These are phyloP conservation scores for Odobenus rosmarus DNA, from an alignment of 2,113 vertebrate genomes.

Conservation along the genomic window DNA sequence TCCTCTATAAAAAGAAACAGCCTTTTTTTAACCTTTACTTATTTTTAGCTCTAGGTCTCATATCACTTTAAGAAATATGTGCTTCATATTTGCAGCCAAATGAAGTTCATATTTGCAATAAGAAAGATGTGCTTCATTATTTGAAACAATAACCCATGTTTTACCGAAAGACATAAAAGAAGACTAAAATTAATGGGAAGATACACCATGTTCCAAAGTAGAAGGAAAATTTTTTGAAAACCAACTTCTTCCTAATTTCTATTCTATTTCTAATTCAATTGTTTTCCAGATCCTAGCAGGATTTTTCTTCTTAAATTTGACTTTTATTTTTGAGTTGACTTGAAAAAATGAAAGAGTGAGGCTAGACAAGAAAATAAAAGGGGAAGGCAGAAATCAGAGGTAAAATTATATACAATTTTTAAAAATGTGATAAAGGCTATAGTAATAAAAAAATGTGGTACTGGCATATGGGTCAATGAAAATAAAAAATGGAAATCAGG, in stretches of 20 bases:
- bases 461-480: not conserved
- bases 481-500: not conserved
- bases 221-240: constrained; percentile 32
- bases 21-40: constrained; percentile 25
- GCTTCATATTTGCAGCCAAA: constrained; percentile 32
- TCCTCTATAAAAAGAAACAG: constrained; percentile 32
- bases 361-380: not conserved
- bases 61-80: constrained; percentile 57
- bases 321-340: not conserved
- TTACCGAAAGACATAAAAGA: constrained; percentile 1
- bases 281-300: not conserved
- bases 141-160: constrained; percentile 52
- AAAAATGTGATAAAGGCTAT: not conserved
- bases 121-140: constrained; percentile 46
- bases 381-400: not conserved
- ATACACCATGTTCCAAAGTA: not conserved
- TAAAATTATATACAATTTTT: not conserved
- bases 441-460: not conserved
- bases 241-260: constrained; percentile 8
- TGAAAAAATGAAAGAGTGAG: not conserved
- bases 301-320: not conserved
- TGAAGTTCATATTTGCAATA: constrained; percentile 17
- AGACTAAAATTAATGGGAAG: constrained; percentile 13
- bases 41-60: constrained; percentile 52
- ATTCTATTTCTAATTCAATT: constrained; percentile 21